Evolutionary conservation across 2,888 invertebrate genomes (phyloP).

Genomic region (Metalampra italica): DNA sequence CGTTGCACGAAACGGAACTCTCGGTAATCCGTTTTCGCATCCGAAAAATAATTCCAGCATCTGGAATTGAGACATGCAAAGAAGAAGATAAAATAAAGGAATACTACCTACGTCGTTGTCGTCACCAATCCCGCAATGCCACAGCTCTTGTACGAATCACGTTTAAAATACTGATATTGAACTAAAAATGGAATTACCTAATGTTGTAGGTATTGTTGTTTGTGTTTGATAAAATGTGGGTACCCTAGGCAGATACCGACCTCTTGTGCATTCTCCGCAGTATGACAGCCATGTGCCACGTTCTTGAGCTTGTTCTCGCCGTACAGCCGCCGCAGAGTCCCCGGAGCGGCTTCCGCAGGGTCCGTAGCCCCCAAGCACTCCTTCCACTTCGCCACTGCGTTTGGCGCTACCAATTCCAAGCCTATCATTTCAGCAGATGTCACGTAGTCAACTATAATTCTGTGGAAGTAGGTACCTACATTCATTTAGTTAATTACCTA

Average conservation of each 20-base stretch:
- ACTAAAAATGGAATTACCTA: too few species aligned
- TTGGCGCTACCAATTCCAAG: constrained; percentile 84
- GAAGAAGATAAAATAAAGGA: background rate
- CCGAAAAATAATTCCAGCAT: constrained; percentile 60
- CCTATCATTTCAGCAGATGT: constrained; percentile 86
- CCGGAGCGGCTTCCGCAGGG: constrained; percentile 78
- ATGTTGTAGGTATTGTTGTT: too few species aligned
- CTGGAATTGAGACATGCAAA: constrained; percentile 27
- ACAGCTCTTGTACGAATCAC: too few species aligned
- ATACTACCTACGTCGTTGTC: too few species aligned
- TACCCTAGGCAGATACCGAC: constrained; percentile 39
- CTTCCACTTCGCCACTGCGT: constrained; percentile 82
- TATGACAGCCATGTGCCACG: constrained; percentile 85
- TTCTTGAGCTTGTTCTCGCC: constrained; percentile 83
- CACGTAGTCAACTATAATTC: constrained; percentile 81
- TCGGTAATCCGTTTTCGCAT: constrained; percentile 43
- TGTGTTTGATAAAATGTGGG: too few species aligned
- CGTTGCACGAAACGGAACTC: constrained; percentile 71
- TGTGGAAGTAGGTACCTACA: constrained; percentile 34
- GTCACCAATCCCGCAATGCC: too few species aligned
- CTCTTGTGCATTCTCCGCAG: constrained; percentile 71
- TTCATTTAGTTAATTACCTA: background rate
- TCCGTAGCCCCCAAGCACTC: constrained; percentile 82
- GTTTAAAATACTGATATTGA: too few species aligned
- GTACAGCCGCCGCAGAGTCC: constrained; percentile 80